phyloP scores from a whole-genome alignment of 2,888 invertebrate species.

The Keiferia lycopersicella region DNA sequence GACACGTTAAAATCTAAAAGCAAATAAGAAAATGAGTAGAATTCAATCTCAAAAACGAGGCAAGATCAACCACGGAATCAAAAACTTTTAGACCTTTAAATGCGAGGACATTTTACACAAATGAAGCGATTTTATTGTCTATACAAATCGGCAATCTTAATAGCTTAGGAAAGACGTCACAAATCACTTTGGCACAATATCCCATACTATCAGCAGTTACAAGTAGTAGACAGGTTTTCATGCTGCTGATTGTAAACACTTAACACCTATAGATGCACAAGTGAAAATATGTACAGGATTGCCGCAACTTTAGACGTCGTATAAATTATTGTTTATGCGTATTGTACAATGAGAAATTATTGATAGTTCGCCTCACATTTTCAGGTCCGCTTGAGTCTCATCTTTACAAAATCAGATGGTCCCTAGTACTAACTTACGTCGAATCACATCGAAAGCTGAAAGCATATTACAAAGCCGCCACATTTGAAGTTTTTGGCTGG shows the following conservation, averaged over 20 bases:
- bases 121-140: background rate
- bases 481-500: background rate
- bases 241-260: background rate
- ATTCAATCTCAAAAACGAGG: slow-evolving; percentile 11
- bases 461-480: slow-evolving; percentile 34
- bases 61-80: slow-evolving; percentile 16
- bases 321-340: too few relatives aligned
- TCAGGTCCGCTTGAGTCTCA: slow-evolving; percentile 36
- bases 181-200: background rate
- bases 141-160: background rate
- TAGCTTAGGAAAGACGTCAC: background rate
- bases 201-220: too few relatives aligned
- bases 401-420: slow-evolving; percentile 48
- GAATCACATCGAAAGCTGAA: slow-evolving; percentile 44
- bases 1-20: slow-evolving; percentile 4
- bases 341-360: background rate
- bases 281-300: background rate
- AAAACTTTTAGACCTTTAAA: slow-evolving; percentile 10
- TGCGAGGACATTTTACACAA: background rate
- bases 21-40: background rate
- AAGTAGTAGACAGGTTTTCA: too few relatives aligned
- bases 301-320: background rate
- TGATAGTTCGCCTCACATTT: slow-evolving; percentile 36
- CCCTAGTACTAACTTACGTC: slow-evolving; percentile 23
- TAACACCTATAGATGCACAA: background rate